Evolutionary conservation across 2,888 invertebrate species (phyloP).

Genomic region (Torymus auratus): DNA sequence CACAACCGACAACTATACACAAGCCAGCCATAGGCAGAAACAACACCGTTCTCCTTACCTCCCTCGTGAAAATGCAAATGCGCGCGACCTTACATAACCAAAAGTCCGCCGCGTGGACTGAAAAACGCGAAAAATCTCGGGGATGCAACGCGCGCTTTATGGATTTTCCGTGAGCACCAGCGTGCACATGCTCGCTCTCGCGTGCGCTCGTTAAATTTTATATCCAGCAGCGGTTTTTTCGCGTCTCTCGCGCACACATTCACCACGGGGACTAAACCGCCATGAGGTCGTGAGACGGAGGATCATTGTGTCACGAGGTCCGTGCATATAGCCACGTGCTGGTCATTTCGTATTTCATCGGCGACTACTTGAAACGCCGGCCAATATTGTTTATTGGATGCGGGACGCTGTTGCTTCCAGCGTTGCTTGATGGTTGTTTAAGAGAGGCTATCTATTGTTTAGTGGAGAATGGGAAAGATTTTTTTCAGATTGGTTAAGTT

Average conservation of each 20-base stretch:
- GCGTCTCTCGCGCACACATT: slow-evolving; percentile 1
- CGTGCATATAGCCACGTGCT: not conserved
- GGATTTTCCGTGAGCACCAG: slow-evolving; percentile 42
- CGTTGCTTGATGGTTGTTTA: no score
- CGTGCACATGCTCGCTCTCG: slow-evolving; percentile 8
- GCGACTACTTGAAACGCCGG: not conserved
- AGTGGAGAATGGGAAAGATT: no score
- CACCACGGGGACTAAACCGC: no score
- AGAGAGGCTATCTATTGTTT: no score
- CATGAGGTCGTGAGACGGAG: slow-evolving; percentile 20
- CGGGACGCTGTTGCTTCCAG: no score
- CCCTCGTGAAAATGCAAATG: slow-evolving; percentile 29
- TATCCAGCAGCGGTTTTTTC: not conserved
- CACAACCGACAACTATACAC: no score
- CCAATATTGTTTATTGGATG: no score
- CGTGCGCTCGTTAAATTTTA: slow-evolving; percentile 42
- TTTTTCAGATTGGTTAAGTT: no score
- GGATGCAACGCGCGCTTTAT: slow-evolving; percentile 19
- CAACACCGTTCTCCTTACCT: no score
- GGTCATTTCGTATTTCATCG: slow-evolving; percentile 4
- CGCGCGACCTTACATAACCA: not conserved
- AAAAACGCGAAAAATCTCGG: slow-evolving; percentile 1
- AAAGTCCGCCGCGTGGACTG: not conserved
- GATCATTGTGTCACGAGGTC: slow-evolving; percentile 23
- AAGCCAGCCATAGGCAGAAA: no score